These are phyloP conservation scores for Ruditapes philippinarum DNA, from an alignment of 1,140 invertebrate genomes.

Conservation along the genomic window DNA sequence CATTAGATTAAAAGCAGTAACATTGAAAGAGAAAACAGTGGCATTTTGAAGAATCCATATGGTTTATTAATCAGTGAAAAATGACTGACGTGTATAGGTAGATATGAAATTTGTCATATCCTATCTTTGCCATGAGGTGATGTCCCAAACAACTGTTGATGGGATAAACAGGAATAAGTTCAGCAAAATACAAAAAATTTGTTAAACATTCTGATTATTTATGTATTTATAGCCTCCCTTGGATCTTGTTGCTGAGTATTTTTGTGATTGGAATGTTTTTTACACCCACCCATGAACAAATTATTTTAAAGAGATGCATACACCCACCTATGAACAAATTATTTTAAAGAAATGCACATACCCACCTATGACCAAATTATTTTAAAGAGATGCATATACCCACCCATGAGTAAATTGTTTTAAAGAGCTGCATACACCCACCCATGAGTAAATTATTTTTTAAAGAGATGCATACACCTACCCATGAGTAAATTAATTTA, in stretches of 20 bases:
- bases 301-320: too few relatives aligned
- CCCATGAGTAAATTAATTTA: too few relatives aligned
- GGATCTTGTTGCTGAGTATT: not conserved
- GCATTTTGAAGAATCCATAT: not conserved
- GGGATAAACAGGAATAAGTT: not conserved
- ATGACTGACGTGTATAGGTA: conserved; percentile 12
- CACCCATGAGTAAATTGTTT: too few relatives aligned
- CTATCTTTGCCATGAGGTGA: not conserved
- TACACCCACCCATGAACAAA: not conserved
- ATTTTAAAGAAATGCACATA: too few relatives aligned
- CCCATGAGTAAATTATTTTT: too few relatives aligned
- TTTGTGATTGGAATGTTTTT: not conserved
- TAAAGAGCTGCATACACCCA: too few relatives aligned
- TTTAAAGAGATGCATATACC: too few relatives aligned
- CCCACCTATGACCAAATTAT: too few relatives aligned
- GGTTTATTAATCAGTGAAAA: not conserved
- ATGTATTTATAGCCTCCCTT: not conserved
- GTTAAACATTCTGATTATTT: not conserved
- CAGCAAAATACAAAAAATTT: not conserved
- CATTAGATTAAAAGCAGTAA: too few relatives aligned
- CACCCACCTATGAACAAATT: too few relatives aligned
- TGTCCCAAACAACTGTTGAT: conserved; percentile 39
- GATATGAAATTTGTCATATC: conserved; percentile 45
- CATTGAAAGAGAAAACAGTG: too few relatives aligned
- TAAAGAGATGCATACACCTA: too few relatives aligned